phyloP scores from a whole-genome alignment of 2,888 invertebrate species.

The Morpho achilles region DNA sequence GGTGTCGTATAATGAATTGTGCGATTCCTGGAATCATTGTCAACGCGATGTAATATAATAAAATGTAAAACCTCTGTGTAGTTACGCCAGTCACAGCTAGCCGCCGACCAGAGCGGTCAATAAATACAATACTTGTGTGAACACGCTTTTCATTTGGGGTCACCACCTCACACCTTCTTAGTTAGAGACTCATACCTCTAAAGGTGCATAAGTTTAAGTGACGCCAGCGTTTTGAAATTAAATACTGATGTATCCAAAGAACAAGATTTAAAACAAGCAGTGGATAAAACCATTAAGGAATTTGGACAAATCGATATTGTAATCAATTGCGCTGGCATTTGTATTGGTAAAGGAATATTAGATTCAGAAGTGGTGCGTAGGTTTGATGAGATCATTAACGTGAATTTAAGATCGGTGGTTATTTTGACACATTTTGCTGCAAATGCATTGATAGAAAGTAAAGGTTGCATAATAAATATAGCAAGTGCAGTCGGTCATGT shows the following conservation, averaged over 20 bases:
- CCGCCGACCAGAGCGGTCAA: no score
- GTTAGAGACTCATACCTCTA: no score
- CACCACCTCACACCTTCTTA: no score
- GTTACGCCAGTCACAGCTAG: no score
- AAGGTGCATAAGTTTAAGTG: conserved; percentile 34
- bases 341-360: conserved; percentile 33
- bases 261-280: conserved; percentile 33
- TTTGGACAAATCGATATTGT: conserved; percentile 41
- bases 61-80: no score
- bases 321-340: conserved; percentile 36
- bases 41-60: no score
- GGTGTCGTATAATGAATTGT: no score
- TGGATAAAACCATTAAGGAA: conserved; percentile 33
- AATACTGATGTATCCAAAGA: conserved; percentile 39
- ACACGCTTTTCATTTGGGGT: no score
- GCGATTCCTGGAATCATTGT: no score
- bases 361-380: conserved; percentile 33
- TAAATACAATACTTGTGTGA: no score
- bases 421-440: conserved; percentile 34
- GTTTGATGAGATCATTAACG: conserved; percentile 36
- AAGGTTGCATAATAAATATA: conserved; percentile 45
- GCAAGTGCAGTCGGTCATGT: conserved; percentile 32
- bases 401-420: conserved; percentile 41
- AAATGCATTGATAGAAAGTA: conserved; percentile 33
- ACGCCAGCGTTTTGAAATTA: conserved; percentile 37